phyloP scores from a whole-genome alignment of 2,113 vertebrate species.

The Cromileptes altivelis region DNA sequence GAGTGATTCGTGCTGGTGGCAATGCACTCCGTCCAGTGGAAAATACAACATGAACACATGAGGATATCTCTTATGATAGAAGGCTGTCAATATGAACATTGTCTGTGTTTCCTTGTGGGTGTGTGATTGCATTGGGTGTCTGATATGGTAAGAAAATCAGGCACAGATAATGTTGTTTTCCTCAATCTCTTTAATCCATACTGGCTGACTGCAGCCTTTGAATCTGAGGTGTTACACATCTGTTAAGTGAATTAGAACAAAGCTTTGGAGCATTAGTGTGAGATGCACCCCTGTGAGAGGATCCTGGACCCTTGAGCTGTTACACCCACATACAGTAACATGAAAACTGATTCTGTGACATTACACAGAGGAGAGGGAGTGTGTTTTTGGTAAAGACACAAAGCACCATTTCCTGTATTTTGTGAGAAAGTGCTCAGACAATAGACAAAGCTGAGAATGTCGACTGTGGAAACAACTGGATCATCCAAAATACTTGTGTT shows the following conservation, averaged over 20 bases:
- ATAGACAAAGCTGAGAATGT: constrained; percentile 28
- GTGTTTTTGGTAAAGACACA: constrained; percentile 17
- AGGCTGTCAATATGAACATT: constrained; percentile 55
- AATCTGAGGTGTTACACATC: not conserved
- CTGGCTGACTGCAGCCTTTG: not conserved
- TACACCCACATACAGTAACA: constrained; percentile 30
- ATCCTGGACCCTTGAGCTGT: constrained; percentile 11
- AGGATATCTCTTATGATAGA: constrained; percentile 30
- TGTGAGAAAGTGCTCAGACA: constrained; percentile 23
- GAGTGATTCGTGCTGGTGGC: constrained; percentile 15
- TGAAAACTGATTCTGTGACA: constrained; percentile 10
- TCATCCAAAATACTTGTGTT: not conserved
- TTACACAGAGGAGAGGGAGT: constrained; percentile 36
- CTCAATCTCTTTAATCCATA: not conserved
- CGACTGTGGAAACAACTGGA: not conserved
- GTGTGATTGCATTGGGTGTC: not conserved
- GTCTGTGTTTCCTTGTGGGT: constrained; percentile 44
- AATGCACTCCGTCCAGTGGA: constrained; percentile 26
- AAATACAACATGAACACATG: constrained; percentile 37
- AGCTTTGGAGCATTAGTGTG: not conserved
- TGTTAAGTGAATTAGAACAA: not conserved
- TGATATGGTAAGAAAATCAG: constrained; percentile 7
- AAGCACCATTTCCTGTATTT: not conserved
- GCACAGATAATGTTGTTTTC: not conserved
- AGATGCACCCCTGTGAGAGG: not conserved